Evolutionary conservation across 2,888 invertebrate genomes (phyloP).

Genomic region (Andrena hattorfiana): DNA sequence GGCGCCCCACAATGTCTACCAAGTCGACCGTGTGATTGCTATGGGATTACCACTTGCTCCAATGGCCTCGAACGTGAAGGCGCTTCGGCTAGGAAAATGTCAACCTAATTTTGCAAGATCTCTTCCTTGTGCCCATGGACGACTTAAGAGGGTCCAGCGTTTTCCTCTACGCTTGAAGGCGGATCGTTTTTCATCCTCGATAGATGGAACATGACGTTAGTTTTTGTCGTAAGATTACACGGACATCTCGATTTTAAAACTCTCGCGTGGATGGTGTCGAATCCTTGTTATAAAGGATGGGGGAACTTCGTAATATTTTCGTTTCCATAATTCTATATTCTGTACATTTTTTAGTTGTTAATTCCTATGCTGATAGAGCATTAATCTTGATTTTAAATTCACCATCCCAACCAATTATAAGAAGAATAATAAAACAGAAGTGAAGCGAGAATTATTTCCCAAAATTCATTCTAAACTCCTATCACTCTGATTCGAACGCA

Average conservation of each 20-base stretch:
- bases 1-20: constrained; percentile 71
- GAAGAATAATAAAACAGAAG: too few relatives aligned
- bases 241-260: background rate
- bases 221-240: constrained; percentile 21
- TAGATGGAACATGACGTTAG: background rate
- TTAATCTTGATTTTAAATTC: too few relatives aligned
- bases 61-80: constrained; percentile 66
- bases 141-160: constrained; percentile 46
- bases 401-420: too few relatives aligned
- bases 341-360: too few relatives aligned
- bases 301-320: too few relatives aligned
- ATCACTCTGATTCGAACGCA: too few relatives aligned
- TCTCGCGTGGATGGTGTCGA: too few relatives aligned
- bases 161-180: constrained; percentile 16
- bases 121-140: constrained; percentile 45
- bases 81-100: constrained; percentile 77
- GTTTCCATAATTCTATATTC: too few relatives aligned
- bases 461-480: too few relatives aligned
- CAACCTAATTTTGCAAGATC: constrained; percentile 83
- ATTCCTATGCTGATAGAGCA: too few relatives aligned
- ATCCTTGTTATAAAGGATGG: too few relatives aligned
- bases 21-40: constrained; percentile 81
- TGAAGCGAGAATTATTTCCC: too few relatives aligned
- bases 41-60: constrained; percentile 79
- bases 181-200: constrained; percentile 25